These are phyloP conservation scores for Melanotaenia pygmaea DNA, from an alignment of 2,797 vertebrate genomes.

Conservation along the genomic window DNA sequence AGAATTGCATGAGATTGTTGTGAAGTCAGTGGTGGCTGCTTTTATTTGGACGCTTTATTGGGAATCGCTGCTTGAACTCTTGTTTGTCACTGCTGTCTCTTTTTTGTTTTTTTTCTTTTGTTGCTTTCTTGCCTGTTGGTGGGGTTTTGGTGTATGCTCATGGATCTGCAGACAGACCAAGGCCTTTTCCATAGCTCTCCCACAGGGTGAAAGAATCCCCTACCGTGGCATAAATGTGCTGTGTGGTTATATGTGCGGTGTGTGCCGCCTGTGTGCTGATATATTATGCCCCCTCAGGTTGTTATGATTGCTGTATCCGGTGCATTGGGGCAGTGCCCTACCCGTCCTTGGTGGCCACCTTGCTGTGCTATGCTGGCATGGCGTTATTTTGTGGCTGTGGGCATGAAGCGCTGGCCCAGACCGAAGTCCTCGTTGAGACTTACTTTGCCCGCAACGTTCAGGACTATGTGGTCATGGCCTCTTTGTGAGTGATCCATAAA, in stretches of 20 bases:
- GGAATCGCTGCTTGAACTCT: slow-evolving; percentile 69
- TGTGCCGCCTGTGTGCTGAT: slow-evolving; percentile 85
- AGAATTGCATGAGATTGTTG: slow-evolving; percentile 55
- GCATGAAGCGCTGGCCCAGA: slow-evolving; percentile 93
- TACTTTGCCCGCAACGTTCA: slow-evolving; percentile 95
- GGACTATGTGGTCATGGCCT: slow-evolving; percentile 91
- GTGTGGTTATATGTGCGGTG: slow-evolving; percentile 84
- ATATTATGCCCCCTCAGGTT: slow-evolving; percentile 90
- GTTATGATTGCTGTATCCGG: slow-evolving; percentile 96
- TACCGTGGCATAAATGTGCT: slow-evolving; percentile 76
- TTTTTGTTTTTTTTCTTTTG: slow-evolving; percentile 44
- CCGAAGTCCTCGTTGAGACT: slow-evolving; percentile 91
- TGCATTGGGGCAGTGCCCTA: slow-evolving; percentile 97
- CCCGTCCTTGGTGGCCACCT: slow-evolving; percentile 94
- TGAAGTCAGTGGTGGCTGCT: slow-evolving; percentile 57
- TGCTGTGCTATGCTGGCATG: slow-evolving; percentile 94
- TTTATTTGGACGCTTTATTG: slow-evolving; percentile 69
- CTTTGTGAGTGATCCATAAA: slow-evolving; percentile 89
- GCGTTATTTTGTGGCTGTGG: slow-evolving; percentile 97
- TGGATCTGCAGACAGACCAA: slow-evolving; percentile 63
- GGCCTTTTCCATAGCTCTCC: slow-evolving; percentile 57
- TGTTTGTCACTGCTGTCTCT: slow-evolving; percentile 61
- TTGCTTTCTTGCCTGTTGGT: slow-evolving; percentile 65
- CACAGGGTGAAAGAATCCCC: slow-evolving; percentile 48
- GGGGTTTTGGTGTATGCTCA: slow-evolving; percentile 58